phyloP scores from a whole-genome alignment of 2,797 vertebrate genomes.

The Micromesistius poutassou region DNA sequence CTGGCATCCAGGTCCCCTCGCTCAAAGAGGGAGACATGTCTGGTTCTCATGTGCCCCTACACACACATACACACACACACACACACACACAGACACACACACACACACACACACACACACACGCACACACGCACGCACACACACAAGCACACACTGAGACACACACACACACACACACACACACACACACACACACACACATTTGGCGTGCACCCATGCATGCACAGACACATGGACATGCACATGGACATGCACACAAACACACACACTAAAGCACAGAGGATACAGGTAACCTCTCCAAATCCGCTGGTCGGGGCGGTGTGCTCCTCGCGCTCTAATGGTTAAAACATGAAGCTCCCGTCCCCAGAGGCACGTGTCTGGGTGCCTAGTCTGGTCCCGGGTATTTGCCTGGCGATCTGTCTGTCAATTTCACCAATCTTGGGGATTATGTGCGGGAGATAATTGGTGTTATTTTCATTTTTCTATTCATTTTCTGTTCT shows the following conservation, averaged over 20 bases:
- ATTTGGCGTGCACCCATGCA: conserved; percentile 2
- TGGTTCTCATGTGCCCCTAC: too few relatives aligned
- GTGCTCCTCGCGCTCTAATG: conserved; percentile 47
- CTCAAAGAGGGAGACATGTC: too few relatives aligned
- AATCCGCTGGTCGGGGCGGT: too few relatives aligned
- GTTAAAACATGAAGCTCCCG: conserved; percentile 63
- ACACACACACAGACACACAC: conserved; percentile 32
- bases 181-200: conserved; percentile 14
- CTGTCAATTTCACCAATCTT: conserved; percentile 23
- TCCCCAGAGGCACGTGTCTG: conserved; percentile 13
- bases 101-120: conserved; percentile 46
- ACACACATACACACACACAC: conserved; percentile 33
- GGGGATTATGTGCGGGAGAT: conserved; percentile 26
- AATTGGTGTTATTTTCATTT: background rate
- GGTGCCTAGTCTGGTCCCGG: background rate
- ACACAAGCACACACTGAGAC: too few relatives aligned
- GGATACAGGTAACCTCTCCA: too few relatives aligned
- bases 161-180: too few relatives aligned
- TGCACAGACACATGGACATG: too few relatives aligned
- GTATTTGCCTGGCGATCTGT: conserved; percentile 11
- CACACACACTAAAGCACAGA: too few relatives aligned
- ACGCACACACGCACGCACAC: background rate
- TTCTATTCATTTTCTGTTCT: background rate
- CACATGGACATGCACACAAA: too few relatives aligned
- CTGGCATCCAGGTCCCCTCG: too few relatives aligned